Percentiles rank a stretch among this genome's conserved stretches.
phyloP scores from a whole-genome alignment of 2,888 invertebrate genomes.

The Eulithis prunata region DNA sequence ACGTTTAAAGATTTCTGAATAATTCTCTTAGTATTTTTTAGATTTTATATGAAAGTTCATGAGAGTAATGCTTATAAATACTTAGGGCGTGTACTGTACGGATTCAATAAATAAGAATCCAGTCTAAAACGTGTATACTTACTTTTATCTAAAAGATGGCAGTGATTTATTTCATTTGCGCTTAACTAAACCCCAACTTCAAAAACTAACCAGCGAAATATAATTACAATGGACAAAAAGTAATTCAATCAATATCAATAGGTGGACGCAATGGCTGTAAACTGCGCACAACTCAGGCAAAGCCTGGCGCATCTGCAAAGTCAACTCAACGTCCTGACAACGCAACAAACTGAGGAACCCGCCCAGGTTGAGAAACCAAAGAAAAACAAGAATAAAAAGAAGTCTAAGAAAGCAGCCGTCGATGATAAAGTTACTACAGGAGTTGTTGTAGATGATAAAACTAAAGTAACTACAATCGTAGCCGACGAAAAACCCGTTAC shows the following conservation, averaged over 20 bases:
- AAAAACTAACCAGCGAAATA: no score
- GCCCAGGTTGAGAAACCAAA: conserved; percentile 70
- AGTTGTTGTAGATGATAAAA: conserved; percentile 42
- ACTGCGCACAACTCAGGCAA: conserved; percentile 84
- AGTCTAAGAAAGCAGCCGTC: conserved; percentile 51
- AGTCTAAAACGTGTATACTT: no score
- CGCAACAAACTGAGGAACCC: conserved; percentile 62
- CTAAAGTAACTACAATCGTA: conserved; percentile 2
- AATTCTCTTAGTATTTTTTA: no score
- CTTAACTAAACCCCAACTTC: no score
- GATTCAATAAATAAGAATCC: no score
- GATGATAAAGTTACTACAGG: conserved; percentile 38
- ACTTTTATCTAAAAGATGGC: no score
- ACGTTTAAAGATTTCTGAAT: no score
- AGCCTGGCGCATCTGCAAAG: conserved; percentile 85
- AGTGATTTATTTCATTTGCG: no score
- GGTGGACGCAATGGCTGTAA: conserved; percentile 85
- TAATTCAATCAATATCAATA: conserved; percentile 44
- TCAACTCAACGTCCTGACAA: conserved; percentile 80
- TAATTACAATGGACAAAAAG: not conserved
- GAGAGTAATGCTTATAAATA: no score
- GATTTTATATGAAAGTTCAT: no score
- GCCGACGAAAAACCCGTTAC: not conserved
- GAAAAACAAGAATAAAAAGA: conserved; percentile 73
- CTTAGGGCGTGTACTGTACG: no score